Evolutionary conservation across 2,797 vertebrate species (phyloP).

Genomic region (Eremophila alpestris): DNA sequence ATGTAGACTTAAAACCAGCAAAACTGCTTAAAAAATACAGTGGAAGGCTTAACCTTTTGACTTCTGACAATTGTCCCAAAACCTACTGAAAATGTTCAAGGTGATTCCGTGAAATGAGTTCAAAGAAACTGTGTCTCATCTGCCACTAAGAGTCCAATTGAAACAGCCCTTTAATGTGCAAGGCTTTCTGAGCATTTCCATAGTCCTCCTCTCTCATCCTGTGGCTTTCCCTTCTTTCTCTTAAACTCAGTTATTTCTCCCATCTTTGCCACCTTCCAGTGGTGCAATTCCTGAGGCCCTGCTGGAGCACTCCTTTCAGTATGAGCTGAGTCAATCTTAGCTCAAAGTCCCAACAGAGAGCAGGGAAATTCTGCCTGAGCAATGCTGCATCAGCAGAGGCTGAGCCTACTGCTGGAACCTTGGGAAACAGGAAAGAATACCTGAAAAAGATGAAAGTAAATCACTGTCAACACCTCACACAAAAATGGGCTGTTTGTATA

Average conservation of each 20-base stretch:
- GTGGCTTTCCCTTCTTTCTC: background rate
- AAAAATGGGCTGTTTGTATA: background rate
- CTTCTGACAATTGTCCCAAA: background rate
- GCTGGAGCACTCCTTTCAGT: background rate
- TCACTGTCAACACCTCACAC: background rate
- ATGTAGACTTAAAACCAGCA: slow-evolving; percentile 13
- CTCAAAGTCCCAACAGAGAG: background rate
- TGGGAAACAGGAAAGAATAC: background rate
- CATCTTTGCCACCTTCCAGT: background rate
- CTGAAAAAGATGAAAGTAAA: background rate
- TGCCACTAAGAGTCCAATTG: background rate
- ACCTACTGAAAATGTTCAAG: background rate
- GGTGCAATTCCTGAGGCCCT: background rate
- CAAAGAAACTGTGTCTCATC: background rate
- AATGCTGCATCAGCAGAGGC: background rate
- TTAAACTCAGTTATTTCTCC: background rate
- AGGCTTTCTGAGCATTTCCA: background rate
- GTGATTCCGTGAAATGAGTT: slow-evolving; percentile 3
- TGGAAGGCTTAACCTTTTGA: slow-evolving; percentile 23
- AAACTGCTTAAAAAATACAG: slow-evolving; percentile 6
- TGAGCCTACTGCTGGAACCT: background rate
- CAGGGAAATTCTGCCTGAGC: background rate
- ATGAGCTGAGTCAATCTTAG: background rate
- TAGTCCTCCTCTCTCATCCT: background rate
- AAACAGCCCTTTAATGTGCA: background rate